phyloP scores from a whole-genome alignment of 2,113 vertebrate species.

The Nicator chloris region DNA sequence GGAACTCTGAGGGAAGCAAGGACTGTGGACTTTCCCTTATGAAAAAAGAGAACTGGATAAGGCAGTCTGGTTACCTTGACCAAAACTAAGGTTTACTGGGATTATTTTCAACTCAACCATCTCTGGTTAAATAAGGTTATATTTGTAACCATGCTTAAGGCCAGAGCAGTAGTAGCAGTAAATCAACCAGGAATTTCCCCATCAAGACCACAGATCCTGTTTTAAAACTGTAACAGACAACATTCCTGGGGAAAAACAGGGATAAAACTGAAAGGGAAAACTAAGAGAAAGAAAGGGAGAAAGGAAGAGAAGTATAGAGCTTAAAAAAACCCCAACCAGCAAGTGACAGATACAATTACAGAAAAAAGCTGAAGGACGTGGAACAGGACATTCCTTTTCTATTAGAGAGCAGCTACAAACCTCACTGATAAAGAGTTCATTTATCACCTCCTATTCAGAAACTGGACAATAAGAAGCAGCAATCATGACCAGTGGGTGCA shows the following conservation, averaged over 20 bases:
- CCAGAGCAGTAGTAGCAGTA: not conserved
- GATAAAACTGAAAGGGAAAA: not conserved
- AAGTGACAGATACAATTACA: not conserved
- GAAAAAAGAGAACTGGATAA: not conserved
- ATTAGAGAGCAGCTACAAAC: not conserved
- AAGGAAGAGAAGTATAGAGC: not conserved
- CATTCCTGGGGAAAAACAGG: not conserved
- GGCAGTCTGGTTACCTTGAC: not conserved
- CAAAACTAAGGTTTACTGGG: not conserved
- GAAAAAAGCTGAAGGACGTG: not conserved
- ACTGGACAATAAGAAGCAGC: not conserved
- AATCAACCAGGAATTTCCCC: not conserved
- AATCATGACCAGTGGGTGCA: not conserved
- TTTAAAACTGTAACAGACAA: not conserved
- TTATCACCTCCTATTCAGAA: not conserved
- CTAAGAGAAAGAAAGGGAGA: not conserved
- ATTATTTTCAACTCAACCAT: not conserved
- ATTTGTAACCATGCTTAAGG: not conserved
- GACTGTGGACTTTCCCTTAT: not conserved
- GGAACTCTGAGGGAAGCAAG: not conserved
- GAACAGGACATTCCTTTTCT: not conserved
- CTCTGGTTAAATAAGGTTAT: not conserved
- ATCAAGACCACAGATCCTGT: accelerated
- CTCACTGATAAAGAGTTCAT: not conserved
- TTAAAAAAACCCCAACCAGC: not conserved